A percentile compares a stretch with the other conserved stretches of the same genome.
Conservation (phyloP, 2,888 invertebrate genomes). For the Linnaemya tessellans region DNA sequence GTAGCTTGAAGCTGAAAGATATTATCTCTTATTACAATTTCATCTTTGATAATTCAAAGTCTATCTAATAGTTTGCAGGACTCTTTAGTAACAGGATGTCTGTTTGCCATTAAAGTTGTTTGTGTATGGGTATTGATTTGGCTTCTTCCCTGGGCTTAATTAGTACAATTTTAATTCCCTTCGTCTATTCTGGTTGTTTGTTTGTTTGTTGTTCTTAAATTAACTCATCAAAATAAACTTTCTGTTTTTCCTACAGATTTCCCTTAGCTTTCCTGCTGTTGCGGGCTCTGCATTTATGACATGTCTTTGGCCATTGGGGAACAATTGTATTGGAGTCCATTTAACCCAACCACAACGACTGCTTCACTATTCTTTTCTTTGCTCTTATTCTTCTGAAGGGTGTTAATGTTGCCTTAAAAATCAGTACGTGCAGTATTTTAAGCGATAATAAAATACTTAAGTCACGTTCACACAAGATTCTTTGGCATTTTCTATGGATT, state of each 20-base stretch:
- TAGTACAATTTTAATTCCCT: neutral
- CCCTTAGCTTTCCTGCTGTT: constrained; percentile 43
- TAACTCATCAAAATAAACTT: constrained; percentile 73
- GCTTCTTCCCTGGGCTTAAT: neutral
- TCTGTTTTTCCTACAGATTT: constrained; percentile 60
- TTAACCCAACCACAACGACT: constrained; percentile 75
- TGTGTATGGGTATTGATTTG: neutral
- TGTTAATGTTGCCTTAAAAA: constrained; percentile 73
- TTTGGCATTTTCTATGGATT: constrained; percentile 67
- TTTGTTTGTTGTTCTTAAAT: constrained; percentile 63
- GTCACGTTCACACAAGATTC: constrained; percentile 78
- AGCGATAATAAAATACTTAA: constrained; percentile 80
- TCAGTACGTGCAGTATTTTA: constrained; percentile 75
- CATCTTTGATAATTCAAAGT: neutral
- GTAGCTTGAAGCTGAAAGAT: neutral
- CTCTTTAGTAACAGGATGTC: neutral
- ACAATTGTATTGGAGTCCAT: constrained; percentile 77
- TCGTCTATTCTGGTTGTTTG: neutral
- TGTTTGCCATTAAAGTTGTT: neutral
- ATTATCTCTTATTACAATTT: neutral
- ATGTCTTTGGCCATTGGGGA: constrained; percentile 73
- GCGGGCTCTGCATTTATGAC: constrained; percentile 24
- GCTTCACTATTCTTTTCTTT: constrained; percentile 11
- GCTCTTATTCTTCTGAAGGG: constrained; percentile 52
- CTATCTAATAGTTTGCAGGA: neutral